A percentile compares a stretch with the other conserved stretches of the same genome.
Conservation (phyloP, 1,140 invertebrate species). For the Cepaea nemoralis region DNA sequence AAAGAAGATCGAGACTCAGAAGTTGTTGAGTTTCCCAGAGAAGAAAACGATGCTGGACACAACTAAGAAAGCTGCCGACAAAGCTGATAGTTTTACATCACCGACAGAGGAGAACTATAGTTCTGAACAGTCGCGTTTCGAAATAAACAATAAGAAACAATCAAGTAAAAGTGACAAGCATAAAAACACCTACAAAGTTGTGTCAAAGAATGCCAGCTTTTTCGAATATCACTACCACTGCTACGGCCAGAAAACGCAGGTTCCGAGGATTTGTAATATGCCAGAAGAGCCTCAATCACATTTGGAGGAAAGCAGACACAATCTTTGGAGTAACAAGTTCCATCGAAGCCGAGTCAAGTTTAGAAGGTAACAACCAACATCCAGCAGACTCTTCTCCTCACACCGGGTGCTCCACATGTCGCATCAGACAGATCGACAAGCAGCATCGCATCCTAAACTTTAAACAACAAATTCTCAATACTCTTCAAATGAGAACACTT, state of each 20-base stretch:
- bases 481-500: slow-evolving; percentile 7
- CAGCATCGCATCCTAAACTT: neutral
- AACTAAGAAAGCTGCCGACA: neutral
- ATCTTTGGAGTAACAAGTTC: neutral
- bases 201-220: neutral
- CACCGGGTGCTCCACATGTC: neutral
- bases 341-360: neutral
- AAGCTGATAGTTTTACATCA: neutral
- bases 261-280: neutral
- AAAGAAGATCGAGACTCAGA: neutral
- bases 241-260: neutral
- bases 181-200: too few relatives aligned
- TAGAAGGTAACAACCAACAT: neutral
- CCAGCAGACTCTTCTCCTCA: neutral
- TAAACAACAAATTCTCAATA: slow-evolving; percentile 23
- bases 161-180: neutral
- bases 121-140: neutral
- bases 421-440: neutral
- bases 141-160: neutral
- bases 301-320: neutral
- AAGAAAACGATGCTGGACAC: neutral
- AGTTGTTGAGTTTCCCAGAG: neutral
- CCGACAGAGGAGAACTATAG: neutral
- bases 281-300: neutral
- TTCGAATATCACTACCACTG: neutral